Conservation (phyloP, 1,140 invertebrate genomes). For the Euborellia annulipes region DNA sequence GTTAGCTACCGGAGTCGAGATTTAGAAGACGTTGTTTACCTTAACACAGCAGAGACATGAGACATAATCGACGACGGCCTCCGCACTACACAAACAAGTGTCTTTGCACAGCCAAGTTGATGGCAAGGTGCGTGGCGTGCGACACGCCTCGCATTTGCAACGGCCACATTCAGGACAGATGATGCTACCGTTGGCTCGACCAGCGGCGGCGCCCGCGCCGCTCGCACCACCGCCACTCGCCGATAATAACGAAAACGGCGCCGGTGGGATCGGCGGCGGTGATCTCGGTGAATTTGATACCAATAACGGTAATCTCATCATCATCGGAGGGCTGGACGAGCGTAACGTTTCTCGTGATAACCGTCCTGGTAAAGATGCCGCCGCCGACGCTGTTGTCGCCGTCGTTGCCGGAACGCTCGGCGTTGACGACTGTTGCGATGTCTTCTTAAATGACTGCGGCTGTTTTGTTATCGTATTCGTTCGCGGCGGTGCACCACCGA, state of each 20-base stretch:
- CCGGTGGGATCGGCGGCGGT: constrained; percentile 7
- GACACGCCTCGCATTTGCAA: constrained; percentile 76
- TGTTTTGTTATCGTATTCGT: too few species aligned
- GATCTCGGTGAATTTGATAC: constrained; percentile 33
- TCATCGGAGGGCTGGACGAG: too few species aligned
- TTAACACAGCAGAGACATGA: constrained; percentile 89
- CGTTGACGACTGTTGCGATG: too few species aligned
- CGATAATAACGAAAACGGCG: not conserved
- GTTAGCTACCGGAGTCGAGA: too few species aligned
- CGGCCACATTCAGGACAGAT: constrained; percentile 70
- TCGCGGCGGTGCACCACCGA: too few species aligned
- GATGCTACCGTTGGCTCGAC: constrained; percentile 36
- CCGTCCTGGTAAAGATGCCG: too few species aligned
- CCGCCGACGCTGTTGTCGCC: too few species aligned
- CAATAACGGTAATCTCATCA: constrained; percentile 6
- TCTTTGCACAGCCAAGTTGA: constrained; percentile 75
- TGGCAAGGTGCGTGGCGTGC: constrained; percentile 64
- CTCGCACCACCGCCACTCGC: not conserved
- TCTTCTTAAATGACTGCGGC: too few species aligned
- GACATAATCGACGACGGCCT: constrained; percentile 70
- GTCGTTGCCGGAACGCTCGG: too few species aligned
- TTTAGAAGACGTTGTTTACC: constrained; percentile 4
- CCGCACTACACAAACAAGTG: constrained; percentile 70
- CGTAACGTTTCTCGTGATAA: too few species aligned
- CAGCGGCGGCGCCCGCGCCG: constrained; percentile 10